Evolutionary conservation across 2,113 vertebrate species (phyloP).

Genomic region (Echinops telfairi): DNA sequence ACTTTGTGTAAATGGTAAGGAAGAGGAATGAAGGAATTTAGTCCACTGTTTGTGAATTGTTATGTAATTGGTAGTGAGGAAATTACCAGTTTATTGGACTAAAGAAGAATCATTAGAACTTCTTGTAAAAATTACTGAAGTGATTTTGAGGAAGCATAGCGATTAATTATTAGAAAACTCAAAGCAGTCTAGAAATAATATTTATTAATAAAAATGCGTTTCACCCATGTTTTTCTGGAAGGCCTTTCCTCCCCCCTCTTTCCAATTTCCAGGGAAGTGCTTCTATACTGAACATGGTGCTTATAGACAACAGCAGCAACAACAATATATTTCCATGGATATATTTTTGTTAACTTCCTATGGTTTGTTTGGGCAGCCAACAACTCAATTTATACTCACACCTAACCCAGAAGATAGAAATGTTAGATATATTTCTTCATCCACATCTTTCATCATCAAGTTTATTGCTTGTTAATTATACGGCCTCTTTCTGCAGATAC

Average conservation of each 20-base stretch:
- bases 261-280: background rate
- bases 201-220: background rate
- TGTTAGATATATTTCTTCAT: background rate
- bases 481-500: background rate
- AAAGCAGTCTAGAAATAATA: background rate
- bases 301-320: background rate
- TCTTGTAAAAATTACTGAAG: slow-evolving; percentile 5
- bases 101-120: background rate
- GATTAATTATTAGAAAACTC: background rate
- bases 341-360: background rate
- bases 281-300: background rate
- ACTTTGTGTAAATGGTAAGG: slow-evolving; percentile 10
- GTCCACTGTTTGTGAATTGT: slow-evolving; percentile 35
- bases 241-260: background rate
- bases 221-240: background rate
- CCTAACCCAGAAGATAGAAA: background rate
- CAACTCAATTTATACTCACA: background rate
- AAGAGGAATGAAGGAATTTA: slow-evolving; percentile 45
- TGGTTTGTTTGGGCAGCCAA: background rate
- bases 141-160: background rate
- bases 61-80: background rate
- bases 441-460: background rate
- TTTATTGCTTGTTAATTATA: background rate
- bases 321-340: background rate
- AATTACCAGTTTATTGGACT: background rate